These are phyloP conservation scores for Mya arenaria DNA, from an alignment of 1,140 invertebrate species.

Conservation along the genomic window DNA sequence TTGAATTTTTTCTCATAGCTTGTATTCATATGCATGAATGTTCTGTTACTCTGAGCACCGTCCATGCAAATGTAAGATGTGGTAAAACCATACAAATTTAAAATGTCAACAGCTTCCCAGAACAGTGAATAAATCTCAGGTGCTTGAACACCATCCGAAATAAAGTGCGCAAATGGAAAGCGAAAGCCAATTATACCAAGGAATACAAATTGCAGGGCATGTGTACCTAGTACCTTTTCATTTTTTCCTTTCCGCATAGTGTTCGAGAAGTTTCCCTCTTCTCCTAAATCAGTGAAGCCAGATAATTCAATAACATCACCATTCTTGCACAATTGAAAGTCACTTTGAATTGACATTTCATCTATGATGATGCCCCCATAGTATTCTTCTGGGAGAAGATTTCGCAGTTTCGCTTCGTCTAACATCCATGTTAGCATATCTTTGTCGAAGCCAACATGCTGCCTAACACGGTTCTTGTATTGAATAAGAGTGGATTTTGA, in stretches of 20 bases:
- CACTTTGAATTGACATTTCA: slow-evolving; percentile 50
- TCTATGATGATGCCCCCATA: slow-evolving; percentile 53
- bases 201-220: slow-evolving; percentile 57
- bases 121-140: slow-evolving; percentile 42
- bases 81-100: slow-evolving; percentile 31
- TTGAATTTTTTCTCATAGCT: not conserved
- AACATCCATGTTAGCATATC: slow-evolving; percentile 24
- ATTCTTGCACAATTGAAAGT: slow-evolving; percentile 5
- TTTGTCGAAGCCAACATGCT: slow-evolving; percentile 14
- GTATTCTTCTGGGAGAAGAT: slow-evolving; percentile 18
- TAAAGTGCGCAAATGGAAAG: slow-evolving; percentile 59
- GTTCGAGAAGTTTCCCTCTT: slow-evolving; percentile 32
- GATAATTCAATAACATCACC: slow-evolving; percentile 8
- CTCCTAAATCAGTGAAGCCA: slow-evolving; percentile 26
- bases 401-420: slow-evolving; percentile 34
- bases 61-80: slow-evolving; percentile 35
- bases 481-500: not conserved
- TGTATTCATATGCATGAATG: slow-evolving; percentile 37
- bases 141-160: slow-evolving; percentile 22
- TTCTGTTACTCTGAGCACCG: slow-evolving; percentile 48
- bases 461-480: slow-evolving; percentile 11
- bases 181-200: slow-evolving; percentile 53
- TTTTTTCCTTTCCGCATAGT: slow-evolving; percentile 13
- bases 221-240: slow-evolving; percentile 22
- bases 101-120: slow-evolving; percentile 36